Percentiles rank a stretch among this genome's conserved stretches.
Conservation (phyloP, 2,888 invertebrate genomes). For the Drosophila atripex region DNA sequence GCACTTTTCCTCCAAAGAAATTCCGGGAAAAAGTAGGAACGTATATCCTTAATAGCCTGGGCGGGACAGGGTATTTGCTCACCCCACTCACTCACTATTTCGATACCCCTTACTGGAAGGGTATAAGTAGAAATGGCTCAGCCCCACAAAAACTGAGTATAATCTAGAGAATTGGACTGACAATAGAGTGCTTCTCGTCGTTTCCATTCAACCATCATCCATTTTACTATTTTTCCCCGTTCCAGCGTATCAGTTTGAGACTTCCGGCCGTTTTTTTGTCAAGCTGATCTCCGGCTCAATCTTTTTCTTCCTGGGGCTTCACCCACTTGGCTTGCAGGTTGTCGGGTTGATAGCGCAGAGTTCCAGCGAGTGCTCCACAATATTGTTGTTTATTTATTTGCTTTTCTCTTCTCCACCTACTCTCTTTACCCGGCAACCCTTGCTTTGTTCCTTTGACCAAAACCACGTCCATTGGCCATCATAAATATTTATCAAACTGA, state of each 20-base stretch:
- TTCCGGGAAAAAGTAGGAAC: conserved; percentile 37
- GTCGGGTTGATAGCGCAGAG: conserved; percentile 28
- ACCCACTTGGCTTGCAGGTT: conserved; percentile 3
- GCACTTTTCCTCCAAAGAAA: conserved; percentile 40
- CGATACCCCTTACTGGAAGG: not conserved
- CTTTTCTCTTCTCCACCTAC: conserved; percentile 12
- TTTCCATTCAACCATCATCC: not conserved
- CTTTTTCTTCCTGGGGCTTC: conserved; percentile 8
- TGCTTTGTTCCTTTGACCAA: conserved; percentile 35
- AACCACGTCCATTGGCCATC: conserved; percentile 50
- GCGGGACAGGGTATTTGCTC: conserved; percentile 1
- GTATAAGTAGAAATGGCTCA: not conserved
- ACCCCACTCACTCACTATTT: conserved; percentile 6
- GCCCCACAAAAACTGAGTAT: too few relatives aligned
- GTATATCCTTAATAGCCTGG: conserved; percentile 67
- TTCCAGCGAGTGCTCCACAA: conserved; percentile 9
- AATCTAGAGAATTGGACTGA: not conserved
- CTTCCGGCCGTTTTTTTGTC: conserved; percentile 52
- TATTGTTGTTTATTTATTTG: conserved; percentile 34
- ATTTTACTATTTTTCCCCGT: not conserved
- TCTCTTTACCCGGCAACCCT: conserved; percentile 23
- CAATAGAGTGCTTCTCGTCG: not conserved
- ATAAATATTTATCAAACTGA: conserved; percentile 54
- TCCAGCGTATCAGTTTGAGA: conserved; percentile 44
- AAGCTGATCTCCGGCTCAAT: conserved; percentile 37